Evolutionary conservation across 2,888 invertebrate genomes (phyloP), one percentile per base, ranked within the genome.

Genomic region (Notodromas monacha): DNA sequence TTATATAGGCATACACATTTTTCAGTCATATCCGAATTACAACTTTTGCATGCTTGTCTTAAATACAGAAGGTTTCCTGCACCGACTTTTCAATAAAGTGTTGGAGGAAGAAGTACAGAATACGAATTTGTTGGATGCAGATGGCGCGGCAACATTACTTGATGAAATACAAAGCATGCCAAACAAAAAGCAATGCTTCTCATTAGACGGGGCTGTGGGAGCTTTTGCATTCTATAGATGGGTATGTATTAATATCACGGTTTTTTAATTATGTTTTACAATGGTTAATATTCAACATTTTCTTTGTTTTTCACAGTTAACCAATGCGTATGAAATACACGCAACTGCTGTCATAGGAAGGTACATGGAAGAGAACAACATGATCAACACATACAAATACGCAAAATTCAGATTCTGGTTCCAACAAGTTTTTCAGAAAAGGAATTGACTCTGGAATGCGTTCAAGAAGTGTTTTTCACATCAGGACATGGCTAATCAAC

Each of bases 1-100:
- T 21, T n/a, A n/a, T 21, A 21, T 21, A 21, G 8, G n/a, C 21
- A 21, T 21, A 21, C 21, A 21, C 21, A 21, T 21, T 8, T 21
- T 21, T 21, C 21, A 21, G 21, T n/a, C 21, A 21, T 21, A 21
- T n/a, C 6, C n/a, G 21, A 8, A 21, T 21, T 21, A 21, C n/a
- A 21, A 21, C 21, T 21, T 21, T 21, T 21, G 21, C 21, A 21
- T 21, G 21, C 21, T 21, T 21, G 21, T 21, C 21, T 21, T 21
- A 21, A 21, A 21, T 21, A 21, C 21, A 21, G 21, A 21, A 21
- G 21, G 21, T 21, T 21, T 21, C 21, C 21, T 21, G 21, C 21
- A 6, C 21, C 21, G 21, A 21, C 21, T 21, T 21, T 21, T 21
- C 21, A 21, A 21, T 21, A 21, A 21, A 21, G 21, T 21, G n/a